Evolutionary conservation across 2,113 vertebrate genomes (phyloP).

Genomic region (Otolemur garnettii): DNA sequence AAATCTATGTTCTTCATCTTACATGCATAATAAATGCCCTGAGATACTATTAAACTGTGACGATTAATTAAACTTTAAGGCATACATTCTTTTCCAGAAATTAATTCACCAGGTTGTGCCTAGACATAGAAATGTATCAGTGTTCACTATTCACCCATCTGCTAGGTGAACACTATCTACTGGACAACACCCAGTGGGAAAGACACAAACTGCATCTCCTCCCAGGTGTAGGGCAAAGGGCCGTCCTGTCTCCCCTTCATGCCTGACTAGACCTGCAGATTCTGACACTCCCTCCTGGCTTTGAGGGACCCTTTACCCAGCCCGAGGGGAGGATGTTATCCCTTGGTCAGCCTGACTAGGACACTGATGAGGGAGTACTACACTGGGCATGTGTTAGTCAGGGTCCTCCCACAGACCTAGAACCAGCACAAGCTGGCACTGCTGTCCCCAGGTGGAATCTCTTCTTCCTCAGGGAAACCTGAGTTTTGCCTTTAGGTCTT

Average conservation of each 20-base stretch:
- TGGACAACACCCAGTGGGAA: background rate
- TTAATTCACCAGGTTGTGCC: conserved; percentile 46
- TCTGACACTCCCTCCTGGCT: background rate
- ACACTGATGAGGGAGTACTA: too few relatives aligned
- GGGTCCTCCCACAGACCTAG: background rate
- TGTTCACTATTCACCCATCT: background rate
- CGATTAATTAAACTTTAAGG: conserved; percentile 70
- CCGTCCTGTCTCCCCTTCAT: background rate
- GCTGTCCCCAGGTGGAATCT: background rate
- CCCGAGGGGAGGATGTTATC: background rate
- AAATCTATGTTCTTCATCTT: conserved; percentile 76
- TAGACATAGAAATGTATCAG: background rate
- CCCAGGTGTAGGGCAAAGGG: background rate
- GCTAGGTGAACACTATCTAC: too few relatives aligned
- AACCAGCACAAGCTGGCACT: background rate
- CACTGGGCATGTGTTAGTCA: background rate
- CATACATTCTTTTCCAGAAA: conserved; percentile 40
- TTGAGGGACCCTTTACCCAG: background rate
- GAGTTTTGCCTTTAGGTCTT: background rate
- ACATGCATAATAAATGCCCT: conserved; percentile 75
- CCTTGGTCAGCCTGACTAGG: too few relatives aligned
- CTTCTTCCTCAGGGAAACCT: background rate
- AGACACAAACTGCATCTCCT: background rate
- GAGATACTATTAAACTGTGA: conserved; percentile 75
- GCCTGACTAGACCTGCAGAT: background rate